Conservation (phyloP, 2,888 invertebrate genomes). For the Brachyptera putata region DNA sequence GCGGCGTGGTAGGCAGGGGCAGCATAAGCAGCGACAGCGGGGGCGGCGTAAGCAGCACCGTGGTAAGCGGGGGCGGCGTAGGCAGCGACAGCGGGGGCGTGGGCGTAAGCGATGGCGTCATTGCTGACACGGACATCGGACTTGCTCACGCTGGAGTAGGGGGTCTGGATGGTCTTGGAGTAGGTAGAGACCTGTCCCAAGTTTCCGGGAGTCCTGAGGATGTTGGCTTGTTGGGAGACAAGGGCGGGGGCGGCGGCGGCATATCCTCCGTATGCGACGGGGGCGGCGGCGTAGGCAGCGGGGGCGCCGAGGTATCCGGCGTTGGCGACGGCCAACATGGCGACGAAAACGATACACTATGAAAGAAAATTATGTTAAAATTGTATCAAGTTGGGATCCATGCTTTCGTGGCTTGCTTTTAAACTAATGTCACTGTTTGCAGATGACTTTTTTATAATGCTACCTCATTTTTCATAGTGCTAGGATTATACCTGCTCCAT, state of each 20-base stretch:
- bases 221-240: constrained; percentile 33
- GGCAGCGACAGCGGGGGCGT: no score
- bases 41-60: constrained; percentile 27
- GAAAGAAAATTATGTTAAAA: not conserved
- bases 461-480: not conserved
- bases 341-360: constrained; percentile 27
- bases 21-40: constrained; percentile 26
- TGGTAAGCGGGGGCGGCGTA: constrained; percentile 39
- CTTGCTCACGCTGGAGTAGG: constrained; percentile 36
- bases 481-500: not conserved
- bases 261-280: constrained; percentile 46
- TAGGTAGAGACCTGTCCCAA: constrained; percentile 35
- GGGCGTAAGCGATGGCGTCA: constrained; percentile 35
- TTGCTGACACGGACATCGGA: constrained; percentile 35
- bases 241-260: constrained; percentile 38
- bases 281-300: constrained; percentile 32
- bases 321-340: constrained; percentile 36
- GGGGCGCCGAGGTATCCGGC: constrained; percentile 34
- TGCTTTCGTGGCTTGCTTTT: no score
- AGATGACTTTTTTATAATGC: no score
- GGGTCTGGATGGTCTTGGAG: constrained; percentile 36
- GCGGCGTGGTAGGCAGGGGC: constrained; percentile 38
- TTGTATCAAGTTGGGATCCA: no score
- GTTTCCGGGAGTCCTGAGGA: constrained; percentile 35
- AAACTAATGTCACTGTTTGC: no score